These are phyloP conservation scores for Aptenodytes forsteri DNA, from an alignment of 2,113 vertebrate species.

Conservation along the genomic window DNA sequence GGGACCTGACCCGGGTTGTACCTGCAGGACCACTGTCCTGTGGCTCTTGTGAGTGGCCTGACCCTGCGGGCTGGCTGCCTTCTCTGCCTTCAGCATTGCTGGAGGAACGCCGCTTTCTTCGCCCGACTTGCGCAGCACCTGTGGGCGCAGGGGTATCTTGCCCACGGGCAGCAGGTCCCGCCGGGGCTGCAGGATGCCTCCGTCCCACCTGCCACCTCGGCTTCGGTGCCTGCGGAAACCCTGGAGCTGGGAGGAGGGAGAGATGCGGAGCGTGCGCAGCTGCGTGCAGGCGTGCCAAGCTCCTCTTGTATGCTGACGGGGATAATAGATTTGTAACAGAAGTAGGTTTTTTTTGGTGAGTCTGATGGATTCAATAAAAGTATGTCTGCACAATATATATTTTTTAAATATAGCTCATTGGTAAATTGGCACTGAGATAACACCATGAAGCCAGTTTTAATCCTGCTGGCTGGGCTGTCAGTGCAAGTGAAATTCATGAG, in stretches of 20 bases:
- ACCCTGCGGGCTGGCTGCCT: not conserved
- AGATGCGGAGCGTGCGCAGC: not conserved
- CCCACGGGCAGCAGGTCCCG: not conserved
- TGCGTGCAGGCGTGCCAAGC: not conserved
- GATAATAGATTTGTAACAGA: not conserved
- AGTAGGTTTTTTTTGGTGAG: not conserved
- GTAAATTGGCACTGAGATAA: not conserved
- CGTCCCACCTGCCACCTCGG: not conserved
- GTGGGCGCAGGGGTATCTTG: not conserved
- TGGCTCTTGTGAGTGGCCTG: accelerated
- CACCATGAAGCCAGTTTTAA: not conserved
- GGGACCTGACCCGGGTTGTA: not conserved
- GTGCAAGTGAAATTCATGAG: not conserved
- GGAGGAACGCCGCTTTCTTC: not conserved
- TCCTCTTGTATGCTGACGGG: not conserved
- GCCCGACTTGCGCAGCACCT: not conserved
- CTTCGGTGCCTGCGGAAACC: not conserved
- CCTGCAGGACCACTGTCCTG: not conserved
- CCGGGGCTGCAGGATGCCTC: not conserved
- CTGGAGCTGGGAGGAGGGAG: not conserved
- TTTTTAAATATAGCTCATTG: not conserved
- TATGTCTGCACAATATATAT: not conserved
- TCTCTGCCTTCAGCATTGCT: accelerated
- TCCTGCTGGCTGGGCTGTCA: not conserved
- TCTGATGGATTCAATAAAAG: not conserved